Evolutionary conservation across 1,140 invertebrate genomes (phyloP).

Genomic region (Nautilus pompilius): DNA sequence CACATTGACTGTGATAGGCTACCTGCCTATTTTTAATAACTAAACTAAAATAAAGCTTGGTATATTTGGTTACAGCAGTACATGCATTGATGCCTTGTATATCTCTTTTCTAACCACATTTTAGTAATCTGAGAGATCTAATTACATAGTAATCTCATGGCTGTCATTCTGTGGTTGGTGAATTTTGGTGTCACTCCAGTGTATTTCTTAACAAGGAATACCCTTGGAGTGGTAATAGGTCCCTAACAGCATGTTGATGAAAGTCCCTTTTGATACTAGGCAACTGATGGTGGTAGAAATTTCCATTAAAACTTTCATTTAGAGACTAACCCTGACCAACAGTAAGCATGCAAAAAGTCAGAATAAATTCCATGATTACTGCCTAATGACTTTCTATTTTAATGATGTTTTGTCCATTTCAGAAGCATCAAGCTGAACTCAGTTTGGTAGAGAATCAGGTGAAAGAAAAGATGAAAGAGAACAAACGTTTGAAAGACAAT

Average conservation of each 20-base stretch:
- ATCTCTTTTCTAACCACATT: too few species aligned
- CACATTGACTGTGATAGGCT: too few species aligned
- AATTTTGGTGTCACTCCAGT: not conserved
- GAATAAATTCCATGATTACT: not conserved
- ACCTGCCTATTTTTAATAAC: too few species aligned
- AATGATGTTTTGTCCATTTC: conserved; percentile 10
- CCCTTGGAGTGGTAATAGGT: not conserved
- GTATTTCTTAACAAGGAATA: not conserved
- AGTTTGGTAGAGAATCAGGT: conserved; percentile 28
- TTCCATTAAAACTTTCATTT: not conserved
- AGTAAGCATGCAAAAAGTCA: not conserved
- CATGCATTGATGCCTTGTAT: too few species aligned
- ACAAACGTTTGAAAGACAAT: conserved; percentile 48
- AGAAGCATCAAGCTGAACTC: conserved; percentile 39
- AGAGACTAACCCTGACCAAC: not conserved
- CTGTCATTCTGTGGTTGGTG: too few species aligned
- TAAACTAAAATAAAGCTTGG: too few species aligned
- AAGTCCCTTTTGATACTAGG: too few species aligned
- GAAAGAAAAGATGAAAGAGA: conserved; percentile 46
- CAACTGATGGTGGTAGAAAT: not conserved
- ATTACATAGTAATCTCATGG: too few species aligned
- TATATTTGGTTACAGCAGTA: too few species aligned
- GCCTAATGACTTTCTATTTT: not conserved
- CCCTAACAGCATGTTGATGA: too few species aligned
- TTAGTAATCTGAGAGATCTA: too few species aligned